Conservation (phyloP, 2,113 vertebrate species). For the Struthio camelus region DNA sequence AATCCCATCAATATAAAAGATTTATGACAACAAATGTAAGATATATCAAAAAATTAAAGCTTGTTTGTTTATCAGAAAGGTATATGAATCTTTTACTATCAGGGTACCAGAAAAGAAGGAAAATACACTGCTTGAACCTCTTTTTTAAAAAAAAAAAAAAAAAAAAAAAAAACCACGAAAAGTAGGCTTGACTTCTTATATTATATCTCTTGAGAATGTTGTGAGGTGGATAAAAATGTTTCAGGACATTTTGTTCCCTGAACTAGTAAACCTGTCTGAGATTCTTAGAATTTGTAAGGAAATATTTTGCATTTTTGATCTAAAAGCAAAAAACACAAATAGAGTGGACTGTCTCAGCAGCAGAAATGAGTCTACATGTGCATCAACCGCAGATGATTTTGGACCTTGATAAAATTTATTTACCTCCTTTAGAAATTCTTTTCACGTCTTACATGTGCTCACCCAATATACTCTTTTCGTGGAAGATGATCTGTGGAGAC, state of each 20-base stretch:
- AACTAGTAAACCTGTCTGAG: not conserved
- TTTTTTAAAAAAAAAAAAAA: too few species aligned
- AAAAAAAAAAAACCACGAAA: too few species aligned
- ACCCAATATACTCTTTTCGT: fast-evolving
- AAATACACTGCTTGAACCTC: not conserved
- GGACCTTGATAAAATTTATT: not conserved
- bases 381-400: not conserved
- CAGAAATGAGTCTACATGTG: not conserved
- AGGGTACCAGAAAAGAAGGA: not conserved
- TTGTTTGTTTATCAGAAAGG: not conserved
- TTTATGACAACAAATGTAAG: too few species aligned
- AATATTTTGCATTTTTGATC: not conserved
- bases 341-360: not conserved
- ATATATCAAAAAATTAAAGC: not conserved
- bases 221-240: not conserved
- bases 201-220: not conserved
- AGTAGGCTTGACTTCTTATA: not conserved
- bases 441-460: too few species aligned
- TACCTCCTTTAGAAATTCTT: not conserved
- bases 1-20: not conserved
- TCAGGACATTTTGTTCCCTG: not conserved
- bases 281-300: not conserved
- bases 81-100: not conserved
- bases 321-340: not conserved
- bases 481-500: not conserved